Conservation (phyloP, 2,113 vertebrate species). For the Eidolon helvum region DNA sequence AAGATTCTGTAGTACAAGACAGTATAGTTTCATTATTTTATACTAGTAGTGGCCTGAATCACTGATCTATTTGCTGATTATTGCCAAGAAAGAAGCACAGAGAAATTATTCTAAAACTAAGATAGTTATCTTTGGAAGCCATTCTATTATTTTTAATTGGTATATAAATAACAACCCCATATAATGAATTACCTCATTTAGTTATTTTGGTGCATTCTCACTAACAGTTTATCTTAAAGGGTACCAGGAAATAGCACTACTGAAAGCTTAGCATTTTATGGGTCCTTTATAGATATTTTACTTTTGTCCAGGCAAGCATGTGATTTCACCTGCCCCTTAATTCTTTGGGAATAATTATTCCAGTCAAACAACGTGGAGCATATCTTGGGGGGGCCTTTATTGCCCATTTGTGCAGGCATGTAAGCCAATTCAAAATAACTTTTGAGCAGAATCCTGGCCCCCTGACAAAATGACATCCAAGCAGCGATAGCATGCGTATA, state of each 20-base stretch:
- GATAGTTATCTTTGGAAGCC: slow-evolving; percentile 65
- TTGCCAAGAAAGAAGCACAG: slow-evolving; percentile 39
- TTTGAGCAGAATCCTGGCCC: neutral
- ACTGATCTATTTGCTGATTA: slow-evolving; percentile 47
- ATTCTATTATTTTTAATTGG: slow-evolving; percentile 73
- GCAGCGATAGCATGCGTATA: neutral
- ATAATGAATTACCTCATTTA: slow-evolving; percentile 71
- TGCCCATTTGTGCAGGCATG: slow-evolving; percentile 16
- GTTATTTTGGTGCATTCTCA: slow-evolving; percentile 63
- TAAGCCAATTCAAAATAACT: slow-evolving; percentile 34
- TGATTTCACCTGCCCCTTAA: slow-evolving; percentile 51
- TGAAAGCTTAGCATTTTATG: slow-evolving; percentile 48
- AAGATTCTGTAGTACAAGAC: neutral
- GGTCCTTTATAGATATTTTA: slow-evolving; percentile 5
- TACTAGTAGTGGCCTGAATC: neutral
- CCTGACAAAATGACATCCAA: neutral
- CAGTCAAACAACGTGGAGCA: slow-evolving; percentile 1
- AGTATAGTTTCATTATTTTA: slow-evolving; percentile 3
- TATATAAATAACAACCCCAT: slow-evolving; percentile 58
- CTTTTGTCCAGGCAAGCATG: slow-evolving; percentile 19
- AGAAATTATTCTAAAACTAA: slow-evolving; percentile 63
- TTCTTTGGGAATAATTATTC: slow-evolving; percentile 57
- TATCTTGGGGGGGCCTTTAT: slow-evolving; percentile 34
- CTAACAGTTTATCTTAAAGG: slow-evolving; percentile 43
- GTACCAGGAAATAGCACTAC: slow-evolving; percentile 11